Base-by-base conservation (phyloP, 2,888 invertebrate genomes). In the Coremacera marginata region DNA sequence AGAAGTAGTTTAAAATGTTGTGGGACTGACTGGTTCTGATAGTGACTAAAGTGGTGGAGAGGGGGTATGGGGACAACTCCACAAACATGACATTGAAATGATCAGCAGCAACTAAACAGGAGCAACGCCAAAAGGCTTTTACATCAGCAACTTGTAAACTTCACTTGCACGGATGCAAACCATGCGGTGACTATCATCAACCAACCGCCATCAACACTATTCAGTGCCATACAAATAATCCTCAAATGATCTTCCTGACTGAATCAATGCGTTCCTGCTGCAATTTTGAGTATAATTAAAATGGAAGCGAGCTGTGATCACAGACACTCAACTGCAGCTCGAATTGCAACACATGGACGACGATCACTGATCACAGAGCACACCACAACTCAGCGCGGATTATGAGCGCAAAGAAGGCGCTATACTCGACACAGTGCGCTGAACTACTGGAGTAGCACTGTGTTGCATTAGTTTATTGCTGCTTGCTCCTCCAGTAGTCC, bases 251-350 rank as follows among this genome's bases (percentile, higher is more conserved):
- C 62, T 62, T 62, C 27, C 25, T 60, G 44, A 49, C 62, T 67
- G 67, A 37, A 25, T 11, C 25, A 25, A 60, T 60, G 60, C 51
- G 51, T n/a, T 22, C 51, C 25, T 51, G n/a, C 55, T 52, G 34
- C 74, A 74, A 74, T 74, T 74, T 68, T 52, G 74, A 55, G 74
- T 52, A 52, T 74, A 74, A 74, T 74, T 74, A 74, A 74, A 74
- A 74, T 34, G 51, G 74, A 74, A 63, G 52, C 74, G 55, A 63
- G 71, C 72, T 44, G 62, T 19, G 49, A 57, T 62, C 49, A 44
- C 60, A 62, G 49, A 71, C 57, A 71, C 71, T 71, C 57, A 60
- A 37, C n/a, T n/a, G 49, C 14, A n/a, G 34, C 14, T 14, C 22
- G 44, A 44, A 44, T 11, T 44, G 44, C 44, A 44, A 11, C 52